A percentile compares a stretch with the other conserved stretches of the same genome.
Evolutionary conservation across 2,888 invertebrate genomes (phyloP).

Genomic region (Hipparchia sbordonii): DNA sequence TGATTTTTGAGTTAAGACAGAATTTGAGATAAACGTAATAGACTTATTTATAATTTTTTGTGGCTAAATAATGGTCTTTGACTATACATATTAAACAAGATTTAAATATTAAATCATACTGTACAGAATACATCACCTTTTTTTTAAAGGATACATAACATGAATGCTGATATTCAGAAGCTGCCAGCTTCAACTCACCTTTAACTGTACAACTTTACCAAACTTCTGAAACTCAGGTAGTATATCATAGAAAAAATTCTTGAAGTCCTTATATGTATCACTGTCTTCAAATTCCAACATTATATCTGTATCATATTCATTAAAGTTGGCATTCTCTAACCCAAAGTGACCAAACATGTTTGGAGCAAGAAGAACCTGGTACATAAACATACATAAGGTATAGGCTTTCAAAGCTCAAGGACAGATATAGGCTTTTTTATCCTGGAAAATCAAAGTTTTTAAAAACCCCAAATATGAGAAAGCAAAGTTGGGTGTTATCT

Average conservation of each 20-base stretch:
- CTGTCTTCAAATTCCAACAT: slow-evolving; percentile 91
- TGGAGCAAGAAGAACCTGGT: slow-evolving; percentile 85
- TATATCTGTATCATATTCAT: slow-evolving; percentile 92
- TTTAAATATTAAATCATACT: too few relatives aligned
- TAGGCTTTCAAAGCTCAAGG: too few relatives aligned
- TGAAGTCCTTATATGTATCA: slow-evolving; percentile 91
- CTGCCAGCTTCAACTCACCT: slow-evolving; percentile 73
- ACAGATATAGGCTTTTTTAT: too few relatives aligned
- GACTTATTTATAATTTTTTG: neutral
- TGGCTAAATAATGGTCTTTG: neutral
- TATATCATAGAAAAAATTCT: slow-evolving; percentile 93
- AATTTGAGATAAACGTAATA: neutral
- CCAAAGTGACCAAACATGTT: slow-evolving; percentile 94
- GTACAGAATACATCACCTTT: too few relatives aligned
- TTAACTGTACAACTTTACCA: slow-evolving; percentile 86
- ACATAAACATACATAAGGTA: too few relatives aligned
- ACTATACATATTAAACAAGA: too few relatives aligned
- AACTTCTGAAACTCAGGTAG: slow-evolving; percentile 90
- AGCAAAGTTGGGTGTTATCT: too few relatives aligned
- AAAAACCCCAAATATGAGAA: too few relatives aligned
- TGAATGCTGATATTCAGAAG: slow-evolving; percentile 5
- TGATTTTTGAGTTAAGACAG: slow-evolving; percentile 23
- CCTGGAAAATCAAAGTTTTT: too few relatives aligned
- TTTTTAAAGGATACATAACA: slow-evolving; percentile 52
- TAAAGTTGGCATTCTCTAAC: slow-evolving; percentile 86